Evolutionary conservation across 1,140 invertebrate species (phyloP), one percentile per base, ranked within the genome.

Genomic region (Scaptodrosophila lebanonensis): DNA sequence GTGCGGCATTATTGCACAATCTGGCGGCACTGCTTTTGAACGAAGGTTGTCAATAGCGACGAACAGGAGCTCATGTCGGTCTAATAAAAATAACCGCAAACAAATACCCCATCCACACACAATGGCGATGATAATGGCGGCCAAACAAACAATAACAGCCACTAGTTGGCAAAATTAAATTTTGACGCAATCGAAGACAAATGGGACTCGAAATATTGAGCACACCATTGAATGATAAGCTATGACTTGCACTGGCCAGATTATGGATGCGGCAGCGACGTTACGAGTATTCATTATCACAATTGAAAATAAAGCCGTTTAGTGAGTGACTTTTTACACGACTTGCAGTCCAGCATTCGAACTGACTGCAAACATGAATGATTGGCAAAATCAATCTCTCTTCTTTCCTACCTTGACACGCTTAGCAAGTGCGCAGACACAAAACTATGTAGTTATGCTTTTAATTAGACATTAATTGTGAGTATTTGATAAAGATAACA

Each of bases 1-100:
- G 8, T 25, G 8, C 8, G 35, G 33, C 60, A 42, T 66, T 62
- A 69, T 69, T 69, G 36, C 58, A 53, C 58, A 69, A 69, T 45
- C 52, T 33, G n/a, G n/a, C n/a, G n/a, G n/a, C n/a, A n/a, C n/a
- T n/a, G n/a, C 3, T 25, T 3, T 25, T 18, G 15, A 45, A 17
- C 29, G 13, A 9, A 30, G 29, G 27, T 50, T 13, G 11, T 18
- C 7, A 27, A 52, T 17, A 43, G 13, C 30, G 30, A 25, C 32
- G 32, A 45, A 20, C 25, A 50, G 22, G 13, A 7, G 4, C 18
- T 13, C 13, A 36, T n/a, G 25, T 44, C 50, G 62, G 15, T 30
- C 45, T 40, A 50, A 60, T 50, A 48, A 66, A 66, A 57, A 56
- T 22, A 39, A 47, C 44, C 61, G 16, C 64, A 67, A 64, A n/a